A percentile compares a stretch with the other conserved stretches of the same genome.
These are phyloP conservation scores for Tridacna gigas DNA, from an alignment of 2,888 invertebrate species.

Conservation along the genomic window DNA sequence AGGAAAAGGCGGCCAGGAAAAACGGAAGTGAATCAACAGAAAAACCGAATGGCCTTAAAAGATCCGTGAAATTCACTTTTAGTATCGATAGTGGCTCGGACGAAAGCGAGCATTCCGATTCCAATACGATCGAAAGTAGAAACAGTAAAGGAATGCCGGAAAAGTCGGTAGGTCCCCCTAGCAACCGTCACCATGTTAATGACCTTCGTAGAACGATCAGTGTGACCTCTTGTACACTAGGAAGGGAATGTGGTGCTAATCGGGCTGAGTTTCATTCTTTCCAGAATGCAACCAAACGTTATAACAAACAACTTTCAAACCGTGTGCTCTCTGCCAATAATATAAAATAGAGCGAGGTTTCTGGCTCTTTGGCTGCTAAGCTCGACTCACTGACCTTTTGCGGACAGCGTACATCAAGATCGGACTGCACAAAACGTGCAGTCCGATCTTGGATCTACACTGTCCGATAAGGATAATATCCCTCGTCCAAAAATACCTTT, in stretches of 20 bases:
- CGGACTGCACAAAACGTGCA: too few relatives aligned
- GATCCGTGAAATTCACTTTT: background rate
- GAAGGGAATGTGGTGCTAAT: constrained; percentile 36
- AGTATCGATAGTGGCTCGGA: constrained; percentile 36
- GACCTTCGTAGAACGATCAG: constrained; percentile 13
- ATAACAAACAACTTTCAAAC: constrained; percentile 25
- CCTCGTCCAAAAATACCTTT: too few relatives aligned
- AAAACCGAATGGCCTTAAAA: background rate
- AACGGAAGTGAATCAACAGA: background rate
- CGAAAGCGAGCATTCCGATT: constrained; percentile 17
- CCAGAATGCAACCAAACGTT: constrained; percentile 49
- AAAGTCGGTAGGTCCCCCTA: background rate
- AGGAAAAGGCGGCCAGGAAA: background rate
- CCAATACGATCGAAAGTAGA: background rate
- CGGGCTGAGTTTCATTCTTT: constrained; percentile 40
- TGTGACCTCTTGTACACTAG: constrained; percentile 37
- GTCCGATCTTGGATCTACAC: too few relatives aligned
- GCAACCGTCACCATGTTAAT: background rate
- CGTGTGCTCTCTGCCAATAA: background rate
- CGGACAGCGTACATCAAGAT: too few relatives aligned
- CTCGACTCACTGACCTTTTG: too few relatives aligned
- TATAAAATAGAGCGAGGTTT: too few relatives aligned
- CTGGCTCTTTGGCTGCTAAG: too few relatives aligned
- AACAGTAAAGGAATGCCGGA: background rate
- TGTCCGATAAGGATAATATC: too few relatives aligned